phyloP scores from a whole-genome alignment of 2,113 vertebrate genomes.

The Pelecanoides urinatrix region DNA sequence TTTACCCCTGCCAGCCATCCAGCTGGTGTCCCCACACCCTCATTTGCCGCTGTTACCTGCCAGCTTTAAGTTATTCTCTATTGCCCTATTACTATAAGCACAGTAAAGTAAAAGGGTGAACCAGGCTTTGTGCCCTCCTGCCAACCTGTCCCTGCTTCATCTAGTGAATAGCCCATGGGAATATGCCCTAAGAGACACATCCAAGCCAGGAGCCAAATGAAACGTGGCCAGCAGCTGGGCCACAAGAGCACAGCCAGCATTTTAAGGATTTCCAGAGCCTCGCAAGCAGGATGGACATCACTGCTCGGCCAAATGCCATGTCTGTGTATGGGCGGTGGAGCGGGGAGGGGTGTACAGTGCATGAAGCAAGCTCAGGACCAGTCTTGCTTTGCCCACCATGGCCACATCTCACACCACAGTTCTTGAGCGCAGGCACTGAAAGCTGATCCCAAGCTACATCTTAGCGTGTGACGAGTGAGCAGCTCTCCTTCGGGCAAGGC shows the following conservation, averaged over 20 bases:
- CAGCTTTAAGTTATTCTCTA: neutral
- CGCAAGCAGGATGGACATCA: neutral
- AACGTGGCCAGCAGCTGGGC: neutral
- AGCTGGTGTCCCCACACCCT: neutral
- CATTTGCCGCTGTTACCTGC: neutral
- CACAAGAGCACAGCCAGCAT: neutral
- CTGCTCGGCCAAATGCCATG: neutral
- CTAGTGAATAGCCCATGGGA: neutral
- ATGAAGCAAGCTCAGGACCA: neutral
- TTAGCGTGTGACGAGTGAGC: accelerated
- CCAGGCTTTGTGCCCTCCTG: neutral
- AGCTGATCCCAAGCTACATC: neutral
- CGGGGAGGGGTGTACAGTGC: accelerated
- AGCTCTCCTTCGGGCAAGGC: neutral
- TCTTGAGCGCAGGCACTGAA: neutral
- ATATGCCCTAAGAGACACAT: accelerated
- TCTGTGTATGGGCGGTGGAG: accelerated
- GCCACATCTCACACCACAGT: neutral
- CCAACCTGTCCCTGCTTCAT: neutral
- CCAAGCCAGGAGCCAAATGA: neutral
- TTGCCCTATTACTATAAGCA: neutral
- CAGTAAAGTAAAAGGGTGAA: neutral
- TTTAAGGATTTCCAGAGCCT: neutral
- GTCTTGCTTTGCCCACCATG: neutral
- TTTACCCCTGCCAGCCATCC: neutral